Evolutionary conservation across 2,113 vertebrate genomes (phyloP).

Genomic region (Cebus imitator): DNA sequence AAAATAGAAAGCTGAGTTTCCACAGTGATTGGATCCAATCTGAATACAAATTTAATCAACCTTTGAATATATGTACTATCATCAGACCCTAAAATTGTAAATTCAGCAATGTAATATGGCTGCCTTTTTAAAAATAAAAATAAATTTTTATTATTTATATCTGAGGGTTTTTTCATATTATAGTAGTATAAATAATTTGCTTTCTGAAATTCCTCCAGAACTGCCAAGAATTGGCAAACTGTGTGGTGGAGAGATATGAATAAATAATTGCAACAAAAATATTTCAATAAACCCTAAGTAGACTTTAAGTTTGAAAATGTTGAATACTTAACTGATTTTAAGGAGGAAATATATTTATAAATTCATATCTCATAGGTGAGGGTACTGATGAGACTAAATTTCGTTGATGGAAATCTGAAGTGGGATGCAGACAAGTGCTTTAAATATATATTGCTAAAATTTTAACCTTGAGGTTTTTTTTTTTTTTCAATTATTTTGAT

Average conservation of each 20-base stretch:
- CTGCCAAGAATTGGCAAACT: constrained; percentile 11
- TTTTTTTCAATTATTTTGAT: constrained; percentile 42
- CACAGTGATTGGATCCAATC: not conserved
- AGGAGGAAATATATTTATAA: not conserved
- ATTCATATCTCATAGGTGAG: not conserved
- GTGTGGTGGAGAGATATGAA: constrained; percentile 28
- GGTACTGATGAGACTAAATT: not conserved
- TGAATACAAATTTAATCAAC: not conserved
- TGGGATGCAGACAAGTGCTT: not conserved
- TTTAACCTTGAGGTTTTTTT: not conserved
- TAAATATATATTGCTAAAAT: constrained; percentile 39
- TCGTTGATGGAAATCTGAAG: not conserved
- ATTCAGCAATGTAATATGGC: not conserved
- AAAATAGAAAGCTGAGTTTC: not conserved
- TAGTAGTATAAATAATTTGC: not conserved
- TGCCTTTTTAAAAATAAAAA: constrained; percentile 61
- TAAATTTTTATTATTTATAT: constrained; percentile 45
- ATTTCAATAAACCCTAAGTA: not conserved
- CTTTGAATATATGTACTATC: not conserved
- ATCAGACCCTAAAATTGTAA: not conserved
- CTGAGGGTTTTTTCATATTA: constrained; percentile 20
- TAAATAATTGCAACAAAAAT: constrained; percentile 13
- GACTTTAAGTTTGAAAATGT: constrained; percentile 32
- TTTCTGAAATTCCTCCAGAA: constrained; percentile 54
- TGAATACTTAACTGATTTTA: not conserved